These are phyloP conservation scores for Ctenomys sociabilis DNA, from an alignment of 2,113 vertebrate species.

Conservation along the genomic window DNA sequence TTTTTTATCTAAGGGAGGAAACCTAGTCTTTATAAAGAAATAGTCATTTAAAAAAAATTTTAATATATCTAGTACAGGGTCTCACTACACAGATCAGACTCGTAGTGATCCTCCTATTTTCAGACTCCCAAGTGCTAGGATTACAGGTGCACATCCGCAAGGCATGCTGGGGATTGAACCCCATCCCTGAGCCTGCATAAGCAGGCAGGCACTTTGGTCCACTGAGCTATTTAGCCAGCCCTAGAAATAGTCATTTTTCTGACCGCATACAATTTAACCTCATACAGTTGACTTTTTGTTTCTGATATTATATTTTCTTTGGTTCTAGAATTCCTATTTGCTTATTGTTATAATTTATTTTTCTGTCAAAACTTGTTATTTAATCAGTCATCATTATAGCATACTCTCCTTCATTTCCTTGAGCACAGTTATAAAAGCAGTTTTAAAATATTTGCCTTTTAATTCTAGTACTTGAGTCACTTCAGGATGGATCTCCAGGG, in stretches of 20 bases:
- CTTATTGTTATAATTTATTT: slow-evolving; percentile 9
- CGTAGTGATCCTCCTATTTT: no score
- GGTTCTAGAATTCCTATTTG: slow-evolving; percentile 3
- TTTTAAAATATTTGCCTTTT: slow-evolving; percentile 43
- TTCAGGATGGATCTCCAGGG: background rate
- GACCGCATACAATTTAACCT: slow-evolving; percentile 33
- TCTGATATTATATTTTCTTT: background rate
- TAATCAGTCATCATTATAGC: background rate
- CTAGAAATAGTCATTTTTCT: background rate
- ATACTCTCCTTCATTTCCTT: slow-evolving; percentile 8
- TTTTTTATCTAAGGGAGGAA: slow-evolving; percentile 9
- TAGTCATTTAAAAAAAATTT: no score
- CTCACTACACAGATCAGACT: no score
- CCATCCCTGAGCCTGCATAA: no score
- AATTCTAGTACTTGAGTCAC: background rate
- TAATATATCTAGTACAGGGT: no score
- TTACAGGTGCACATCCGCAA: no score
- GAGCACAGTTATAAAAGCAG: background rate
- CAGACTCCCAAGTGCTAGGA: no score
- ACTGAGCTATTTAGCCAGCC: no score
- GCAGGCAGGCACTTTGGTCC: no score
- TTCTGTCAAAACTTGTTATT: background rate
- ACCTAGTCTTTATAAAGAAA: background rate
- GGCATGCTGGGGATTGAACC: no score
- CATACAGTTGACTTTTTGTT: slow-evolving; percentile 44